Evolutionary conservation across 2,113 vertebrate species (phyloP), one percentile per base, ranked within the genome.

Genomic region (Phyllostomus discolor): DNA sequence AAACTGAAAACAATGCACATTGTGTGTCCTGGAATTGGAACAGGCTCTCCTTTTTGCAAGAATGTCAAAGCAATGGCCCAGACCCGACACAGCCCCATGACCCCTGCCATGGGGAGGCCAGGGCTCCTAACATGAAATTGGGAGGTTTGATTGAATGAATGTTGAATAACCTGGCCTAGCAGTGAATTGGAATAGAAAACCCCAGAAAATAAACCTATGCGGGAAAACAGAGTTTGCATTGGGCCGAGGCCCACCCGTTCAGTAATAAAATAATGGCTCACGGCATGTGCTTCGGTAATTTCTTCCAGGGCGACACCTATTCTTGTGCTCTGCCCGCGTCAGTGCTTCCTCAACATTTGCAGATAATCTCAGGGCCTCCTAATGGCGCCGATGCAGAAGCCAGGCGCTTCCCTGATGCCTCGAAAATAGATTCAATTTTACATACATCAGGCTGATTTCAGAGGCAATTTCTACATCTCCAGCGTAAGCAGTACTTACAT

Each of bases 361-460:
- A 97, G 85, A 95, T 97, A 96, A 98, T 97, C 97, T 98, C 95
- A 84, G 88, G 82, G 97, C 67, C 96, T 98, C 97, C 97, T 93
- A 90, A 97, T 98, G 95, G 97, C 35, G 67, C 97, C 72, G 78
- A 93, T 48, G 96, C 95, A 91, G 92, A 97, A 97, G 85, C 81
- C 97, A 98, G 96, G 96, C 92, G 97, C 95, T 97, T 98, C 88
- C 92, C 97, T 84, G 98, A 98, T 96, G 97, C 91, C 90, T 38
- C 3, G 43, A 97, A 98, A 98, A 98, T 46, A 98, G 98, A 98
- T 98, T 97, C 97, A 98, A 98, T 97, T 98, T 97, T 95, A 95
- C 80, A 95, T 91, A 97, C 97, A 98, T 97, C 97, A 98, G 97
- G 98, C 95, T 95, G 97, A 98, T 98, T 98, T 98, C 97, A 98